These are phyloP conservation scores for Leucoraja erinaceus DNA, from an alignment of 2,113 vertebrate species.

Conservation along the genomic window DNA sequence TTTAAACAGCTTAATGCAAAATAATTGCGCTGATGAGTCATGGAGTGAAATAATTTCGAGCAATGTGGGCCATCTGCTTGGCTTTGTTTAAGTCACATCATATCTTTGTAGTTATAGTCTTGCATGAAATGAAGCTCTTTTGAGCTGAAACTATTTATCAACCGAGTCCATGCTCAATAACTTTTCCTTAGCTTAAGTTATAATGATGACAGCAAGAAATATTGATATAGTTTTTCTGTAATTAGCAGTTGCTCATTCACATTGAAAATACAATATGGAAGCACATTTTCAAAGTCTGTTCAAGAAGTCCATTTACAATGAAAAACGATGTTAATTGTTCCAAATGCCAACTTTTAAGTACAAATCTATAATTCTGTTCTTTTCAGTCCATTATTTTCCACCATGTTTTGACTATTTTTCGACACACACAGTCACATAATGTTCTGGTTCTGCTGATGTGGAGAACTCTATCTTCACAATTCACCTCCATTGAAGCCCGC, in stretches of 20 bases:
- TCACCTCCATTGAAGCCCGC: not conserved
- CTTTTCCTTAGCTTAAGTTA: not conserved
- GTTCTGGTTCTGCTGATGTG: not conserved
- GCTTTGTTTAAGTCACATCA: not conserved
- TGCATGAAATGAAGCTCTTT: not conserved
- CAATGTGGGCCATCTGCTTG: not conserved
- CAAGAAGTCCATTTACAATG: not conserved
- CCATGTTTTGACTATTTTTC: not conserved
- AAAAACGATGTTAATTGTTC: not conserved
- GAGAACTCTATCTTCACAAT: not conserved
- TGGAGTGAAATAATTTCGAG: not conserved
- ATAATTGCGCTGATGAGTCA: not conserved
- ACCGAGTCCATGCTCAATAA: not conserved
- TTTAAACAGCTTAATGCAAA: not conserved
- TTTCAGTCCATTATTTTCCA: not conserved
- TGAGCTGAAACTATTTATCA: not conserved
- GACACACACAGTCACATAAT: not conserved
- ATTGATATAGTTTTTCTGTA: not conserved
- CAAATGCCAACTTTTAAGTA: not conserved
- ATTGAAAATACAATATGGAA: slow-evolving; percentile 14
- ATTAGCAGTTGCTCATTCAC: not conserved
- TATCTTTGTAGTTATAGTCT: not conserved
- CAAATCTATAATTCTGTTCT: not conserved
- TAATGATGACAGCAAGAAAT: slow-evolving; percentile 11
- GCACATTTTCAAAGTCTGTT: slow-evolving; percentile 5